A percentile compares a stretch with the other conserved stretches of the same genome.
Conservation (phyloP, 2,888 invertebrate genomes). For the Scrobipalpa atriplicella region DNA sequence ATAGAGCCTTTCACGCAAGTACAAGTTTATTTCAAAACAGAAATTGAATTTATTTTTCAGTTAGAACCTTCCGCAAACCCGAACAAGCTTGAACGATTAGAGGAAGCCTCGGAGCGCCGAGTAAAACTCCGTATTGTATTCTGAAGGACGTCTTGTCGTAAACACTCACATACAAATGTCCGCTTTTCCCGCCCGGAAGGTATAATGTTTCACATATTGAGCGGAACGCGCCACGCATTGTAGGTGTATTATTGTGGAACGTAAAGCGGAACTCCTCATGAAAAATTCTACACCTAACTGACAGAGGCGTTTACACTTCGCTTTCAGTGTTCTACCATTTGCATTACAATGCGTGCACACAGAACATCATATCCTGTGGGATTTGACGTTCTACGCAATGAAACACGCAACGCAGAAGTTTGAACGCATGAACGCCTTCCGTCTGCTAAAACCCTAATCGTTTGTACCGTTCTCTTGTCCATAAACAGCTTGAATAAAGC, state of each 20-base stretch:
- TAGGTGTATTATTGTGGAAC: slow-evolving; percentile 6
- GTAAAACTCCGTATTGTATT: slow-evolving; percentile 50
- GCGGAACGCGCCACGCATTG: slow-evolving; percentile 3
- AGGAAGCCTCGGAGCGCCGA: not conserved
- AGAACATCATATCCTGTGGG: too few species aligned
- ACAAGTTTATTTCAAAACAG: too few species aligned
- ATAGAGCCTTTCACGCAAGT: too few species aligned
- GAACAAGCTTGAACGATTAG: not conserved
- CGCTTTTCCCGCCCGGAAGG: slow-evolving; percentile 39
- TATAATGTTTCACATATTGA: slow-evolving; percentile 35
- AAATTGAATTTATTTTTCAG: not conserved
- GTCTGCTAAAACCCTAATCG: not conserved
- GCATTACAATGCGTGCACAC: too few species aligned
- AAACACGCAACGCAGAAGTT: too few species aligned
- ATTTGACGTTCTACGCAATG: too few species aligned
- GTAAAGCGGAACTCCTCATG: slow-evolving; percentile 12
- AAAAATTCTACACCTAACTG: slow-evolving; percentile 14
- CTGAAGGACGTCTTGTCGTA: slow-evolving; percentile 46
- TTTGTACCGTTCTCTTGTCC: slow-evolving; percentile 6
- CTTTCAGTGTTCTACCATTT: too few species aligned
- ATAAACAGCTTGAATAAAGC: slow-evolving; percentile 14
- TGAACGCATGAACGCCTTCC: too few species aligned
- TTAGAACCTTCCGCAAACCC: not conserved
- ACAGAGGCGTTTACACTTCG: too few species aligned
- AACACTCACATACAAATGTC: slow-evolving; percentile 41